Base-by-base conservation (phyloP, 2,797 vertebrate genomes). In the Sebastes reedi region DNA sequence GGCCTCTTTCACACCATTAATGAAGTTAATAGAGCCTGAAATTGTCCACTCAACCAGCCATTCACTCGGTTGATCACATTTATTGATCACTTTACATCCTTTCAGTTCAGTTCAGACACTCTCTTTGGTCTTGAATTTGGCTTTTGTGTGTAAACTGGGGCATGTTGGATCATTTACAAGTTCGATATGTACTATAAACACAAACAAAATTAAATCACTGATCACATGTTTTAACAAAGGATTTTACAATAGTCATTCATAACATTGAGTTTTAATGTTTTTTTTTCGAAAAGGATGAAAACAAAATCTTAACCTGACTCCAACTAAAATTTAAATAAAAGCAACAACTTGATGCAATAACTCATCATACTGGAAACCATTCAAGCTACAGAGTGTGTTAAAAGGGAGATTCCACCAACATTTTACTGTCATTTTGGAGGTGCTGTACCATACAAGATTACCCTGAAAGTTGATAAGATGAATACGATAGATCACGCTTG, bases 21-120 rank as follows among this genome's bases (percentile, higher is more conserved):
- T 77, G 69, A 78, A 78, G 81, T 87, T 92, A 90, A 92, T 91
- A 72, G 85, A 81, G 84, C 89, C 12, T 91, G 84, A 92, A 92
- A 92, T 88, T 36, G 80, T 77, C 69, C 56, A 67, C 50, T 88
- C 81, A 84, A 80, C 68, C 80, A 81, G 67, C 71, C 62, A 67
- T 69, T 80, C 42, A 82, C 32, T 82, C 69, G 74, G 65, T n/a
- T 84, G 83, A 91, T 93, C 84, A 79, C 83, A 76, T 73, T 59
- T 91, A 92, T 93, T 87, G 89, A 94, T 90, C 74, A 60, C 34
- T 72, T 83, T 62, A 71, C 74, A 79, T 82, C 58, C n/a, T 13
- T 77, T 2, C 36, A 55, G 39, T 71, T 79, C 58, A 82, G 30
- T 83, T 79, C 55, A 86, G 10, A 12, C 67, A 36, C 25, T 80